A percentile compares a stretch with the other conserved stretches of the same genome.
Evolutionary conservation across 2,888 invertebrate species (phyloP).

Genomic region (Coenonympha arcania): DNA sequence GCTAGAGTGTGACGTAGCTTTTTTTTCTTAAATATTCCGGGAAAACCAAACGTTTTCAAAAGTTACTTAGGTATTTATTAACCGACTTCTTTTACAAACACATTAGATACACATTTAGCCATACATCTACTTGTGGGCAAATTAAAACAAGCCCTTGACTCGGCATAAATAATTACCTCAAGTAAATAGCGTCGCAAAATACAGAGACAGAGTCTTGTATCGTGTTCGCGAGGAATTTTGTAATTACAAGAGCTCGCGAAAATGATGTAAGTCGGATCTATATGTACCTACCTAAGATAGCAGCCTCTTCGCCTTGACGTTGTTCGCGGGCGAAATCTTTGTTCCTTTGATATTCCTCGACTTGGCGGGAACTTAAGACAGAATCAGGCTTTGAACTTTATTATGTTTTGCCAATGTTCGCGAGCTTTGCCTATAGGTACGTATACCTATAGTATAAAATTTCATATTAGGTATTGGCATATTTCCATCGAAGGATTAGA

Average conservation of each 20-base stretch:
- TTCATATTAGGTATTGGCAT: too few relatives aligned
- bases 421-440: neutral
- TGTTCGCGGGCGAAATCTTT: constrained; percentile 4
- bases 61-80: too few relatives aligned
- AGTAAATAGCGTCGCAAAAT: neutral
- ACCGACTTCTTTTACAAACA: too few relatives aligned
- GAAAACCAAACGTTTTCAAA: too few relatives aligned
- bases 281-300: neutral
- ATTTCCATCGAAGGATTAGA: too few relatives aligned
- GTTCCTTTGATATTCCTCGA: constrained; percentile 6
- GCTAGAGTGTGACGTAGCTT: too few relatives aligned
- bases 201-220: too few relatives aligned
- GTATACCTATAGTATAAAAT: too few relatives aligned
- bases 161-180: neutral
- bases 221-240: neutral
- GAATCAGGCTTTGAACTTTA: neutral
- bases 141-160: too few relatives aligned
- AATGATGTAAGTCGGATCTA: constrained; percentile 9
- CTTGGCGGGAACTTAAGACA: neutral
- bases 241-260: constrained; percentile 6
- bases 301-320: neutral
- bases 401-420: neutral
- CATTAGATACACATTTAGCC: too few relatives aligned
- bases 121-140: too few relatives aligned
- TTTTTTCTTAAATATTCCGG: too few relatives aligned